phyloP scores from a whole-genome alignment of 2,113 vertebrate genomes.

The Ammodytes marinus region DNA sequence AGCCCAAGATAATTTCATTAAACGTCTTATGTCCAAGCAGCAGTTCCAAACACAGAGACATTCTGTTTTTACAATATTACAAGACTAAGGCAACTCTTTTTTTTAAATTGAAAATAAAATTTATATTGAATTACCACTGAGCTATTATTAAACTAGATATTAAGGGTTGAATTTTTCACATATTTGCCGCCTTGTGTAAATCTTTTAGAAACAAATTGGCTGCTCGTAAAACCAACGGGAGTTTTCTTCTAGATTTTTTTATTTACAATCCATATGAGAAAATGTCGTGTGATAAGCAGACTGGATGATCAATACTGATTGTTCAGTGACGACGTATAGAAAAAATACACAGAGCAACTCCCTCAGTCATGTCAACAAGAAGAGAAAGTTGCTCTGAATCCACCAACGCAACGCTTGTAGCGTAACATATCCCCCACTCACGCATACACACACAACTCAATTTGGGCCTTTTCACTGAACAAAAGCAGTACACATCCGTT shows the following conservation, averaged over 20 bases:
- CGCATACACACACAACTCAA: conserved; percentile 69
- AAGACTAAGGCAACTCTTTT: background rate
- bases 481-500: conserved; percentile 80
- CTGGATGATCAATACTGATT: conserved; percentile 19
- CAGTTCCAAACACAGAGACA: background rate
- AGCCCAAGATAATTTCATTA: background rate
- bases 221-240: background rate
- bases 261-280: background rate
- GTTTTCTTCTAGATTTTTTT: background rate
- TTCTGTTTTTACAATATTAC: background rate
- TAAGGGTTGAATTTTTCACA: background rate
- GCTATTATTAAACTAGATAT: background rate
- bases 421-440: conserved; percentile 59
- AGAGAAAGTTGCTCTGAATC: conserved; percentile 63
- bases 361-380: conserved; percentile 42
- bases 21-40: background rate
- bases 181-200: background rate
- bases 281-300: background rate
- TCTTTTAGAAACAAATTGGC: background rate
- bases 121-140: background rate
- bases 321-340: conserved; percentile 7
- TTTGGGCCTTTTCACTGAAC: conserved; percentile 78
- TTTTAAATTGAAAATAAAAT: too few species aligned
- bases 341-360: conserved; percentile 27
- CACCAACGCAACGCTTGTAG: conserved; percentile 52